phyloP scores from a whole-genome alignment of 1,140 invertebrate genomes.

The Cydia amplana region DNA sequence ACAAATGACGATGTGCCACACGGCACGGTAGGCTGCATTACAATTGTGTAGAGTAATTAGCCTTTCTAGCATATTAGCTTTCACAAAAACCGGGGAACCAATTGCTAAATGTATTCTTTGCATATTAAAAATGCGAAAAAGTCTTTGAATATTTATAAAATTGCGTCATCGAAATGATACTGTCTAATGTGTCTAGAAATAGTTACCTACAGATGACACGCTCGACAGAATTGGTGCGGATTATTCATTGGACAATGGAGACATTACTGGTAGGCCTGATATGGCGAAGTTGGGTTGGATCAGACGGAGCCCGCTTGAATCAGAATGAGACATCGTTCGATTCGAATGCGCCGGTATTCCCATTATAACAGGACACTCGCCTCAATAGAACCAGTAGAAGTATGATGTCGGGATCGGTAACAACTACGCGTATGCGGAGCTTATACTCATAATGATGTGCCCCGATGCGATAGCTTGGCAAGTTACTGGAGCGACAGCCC shows the following conservation, averaged over 20 bases:
- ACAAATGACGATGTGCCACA: constrained; percentile 38
- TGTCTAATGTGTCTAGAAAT: constrained; percentile 1
- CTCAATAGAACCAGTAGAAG: constrained; percentile 1
- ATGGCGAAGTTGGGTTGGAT: constrained; percentile 64
- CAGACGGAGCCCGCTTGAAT: constrained; percentile 64
- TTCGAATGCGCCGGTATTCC: background rate
- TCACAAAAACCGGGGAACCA: constrained; percentile 41
- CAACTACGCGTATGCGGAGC: background rate
- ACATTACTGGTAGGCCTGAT: constrained; percentile 70
- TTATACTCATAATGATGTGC: background rate
- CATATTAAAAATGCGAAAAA: background rate
- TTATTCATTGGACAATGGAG: constrained; percentile 69
- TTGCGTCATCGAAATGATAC: background rate
- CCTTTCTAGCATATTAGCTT: constrained; percentile 47
- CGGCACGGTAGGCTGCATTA: constrained; percentile 46
- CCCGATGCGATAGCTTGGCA: background rate
- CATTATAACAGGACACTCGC: constrained; percentile 36
- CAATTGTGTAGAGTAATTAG: constrained; percentile 44
- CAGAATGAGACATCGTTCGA: constrained; percentile 54
- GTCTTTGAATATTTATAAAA: constrained; percentile 3
- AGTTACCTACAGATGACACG: constrained; percentile 30
- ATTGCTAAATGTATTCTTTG: constrained; percentile 17
- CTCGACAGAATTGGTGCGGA: constrained; percentile 54
- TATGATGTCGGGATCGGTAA: background rate
- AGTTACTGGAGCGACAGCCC: constrained; percentile 35